These are phyloP conservation scores for Momotus momota DNA, from an alignment of 2,797 vertebrate genomes.

Conservation along the genomic window DNA sequence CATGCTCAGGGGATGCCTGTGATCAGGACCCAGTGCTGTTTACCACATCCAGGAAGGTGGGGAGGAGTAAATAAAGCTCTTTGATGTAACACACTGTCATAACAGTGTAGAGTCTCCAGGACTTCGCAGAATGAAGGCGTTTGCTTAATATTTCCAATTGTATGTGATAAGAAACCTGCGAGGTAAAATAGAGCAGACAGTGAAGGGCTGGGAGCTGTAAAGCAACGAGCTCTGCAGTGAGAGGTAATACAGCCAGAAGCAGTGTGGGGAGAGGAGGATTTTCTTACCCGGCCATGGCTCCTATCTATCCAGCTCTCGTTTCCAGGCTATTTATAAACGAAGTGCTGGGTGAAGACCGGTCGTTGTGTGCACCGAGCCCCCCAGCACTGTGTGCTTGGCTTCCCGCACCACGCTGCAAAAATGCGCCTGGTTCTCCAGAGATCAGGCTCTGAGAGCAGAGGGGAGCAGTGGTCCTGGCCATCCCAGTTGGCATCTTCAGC, in stretches of 20 bases:
- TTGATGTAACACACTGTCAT: background rate
- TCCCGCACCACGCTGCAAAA: background rate
- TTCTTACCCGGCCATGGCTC: background rate
- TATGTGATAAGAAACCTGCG: background rate
- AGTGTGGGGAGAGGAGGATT: background rate
- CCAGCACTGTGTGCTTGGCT: background rate
- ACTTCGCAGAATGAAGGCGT: background rate
- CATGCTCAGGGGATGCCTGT: background rate
- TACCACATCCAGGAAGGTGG: background rate
- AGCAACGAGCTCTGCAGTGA: background rate
- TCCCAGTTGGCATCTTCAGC: background rate
- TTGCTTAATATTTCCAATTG: background rate
- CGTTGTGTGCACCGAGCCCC: background rate
- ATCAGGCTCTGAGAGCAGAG: accelerated
- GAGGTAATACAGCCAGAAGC: background rate
- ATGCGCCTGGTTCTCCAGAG: accelerated
- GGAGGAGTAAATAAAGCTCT: background rate
- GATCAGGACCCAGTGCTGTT: background rate
- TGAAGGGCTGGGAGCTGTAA: background rate
- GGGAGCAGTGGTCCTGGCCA: background rate
- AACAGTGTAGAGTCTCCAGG: background rate
- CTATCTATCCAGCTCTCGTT: slow-evolving; percentile 7
- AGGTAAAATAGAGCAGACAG: background rate
- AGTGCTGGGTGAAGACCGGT: background rate
- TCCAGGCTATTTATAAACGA: slow-evolving; percentile 33